Evolutionary conservation across 2,113 vertebrate species (phyloP).

Genomic region (Forbesichthys agassizii): DNA sequence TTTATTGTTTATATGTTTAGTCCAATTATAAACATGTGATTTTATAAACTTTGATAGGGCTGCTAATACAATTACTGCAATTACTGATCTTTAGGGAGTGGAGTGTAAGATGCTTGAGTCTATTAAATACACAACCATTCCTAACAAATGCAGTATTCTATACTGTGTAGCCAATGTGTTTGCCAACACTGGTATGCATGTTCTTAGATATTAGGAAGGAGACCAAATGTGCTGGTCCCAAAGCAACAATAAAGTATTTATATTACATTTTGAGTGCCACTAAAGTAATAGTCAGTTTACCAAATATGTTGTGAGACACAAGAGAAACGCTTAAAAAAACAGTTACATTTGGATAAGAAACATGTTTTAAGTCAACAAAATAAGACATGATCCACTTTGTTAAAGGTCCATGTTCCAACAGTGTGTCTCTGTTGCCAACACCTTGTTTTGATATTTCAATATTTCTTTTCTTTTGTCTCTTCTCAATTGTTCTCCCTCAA

Average conservation of each 20-base stretch:
- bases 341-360: conserved; percentile 39
- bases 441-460: conserved; percentile 26
- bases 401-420: conserved; percentile 46
- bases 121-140: too few species aligned
- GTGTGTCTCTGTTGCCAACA: conserved; percentile 32
- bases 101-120: too few species aligned
- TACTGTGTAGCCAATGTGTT: too few species aligned
- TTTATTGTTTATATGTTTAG: too few species aligned
- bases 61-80: too few species aligned
- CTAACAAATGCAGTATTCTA: too few species aligned
- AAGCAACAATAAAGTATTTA: conserved; percentile 20
- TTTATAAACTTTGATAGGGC: too few species aligned
- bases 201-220: neutral
- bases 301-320: conserved; percentile 22
- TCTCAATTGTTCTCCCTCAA: conserved; percentile 6
- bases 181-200: too few species aligned
- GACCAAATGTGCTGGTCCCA: neutral
- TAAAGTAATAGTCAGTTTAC: conserved; percentile 35
- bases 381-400: conserved; percentile 49
- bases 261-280: neutral
- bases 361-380: conserved; percentile 39
- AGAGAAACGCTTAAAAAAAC: conserved; percentile 35
- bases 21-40: too few species aligned
- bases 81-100: too few species aligned
- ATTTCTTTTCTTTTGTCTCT: neutral